Evolutionary conservation across 2,113 vertebrate genomes (phyloP).

Genomic region (Blennius ocellaris): DNA sequence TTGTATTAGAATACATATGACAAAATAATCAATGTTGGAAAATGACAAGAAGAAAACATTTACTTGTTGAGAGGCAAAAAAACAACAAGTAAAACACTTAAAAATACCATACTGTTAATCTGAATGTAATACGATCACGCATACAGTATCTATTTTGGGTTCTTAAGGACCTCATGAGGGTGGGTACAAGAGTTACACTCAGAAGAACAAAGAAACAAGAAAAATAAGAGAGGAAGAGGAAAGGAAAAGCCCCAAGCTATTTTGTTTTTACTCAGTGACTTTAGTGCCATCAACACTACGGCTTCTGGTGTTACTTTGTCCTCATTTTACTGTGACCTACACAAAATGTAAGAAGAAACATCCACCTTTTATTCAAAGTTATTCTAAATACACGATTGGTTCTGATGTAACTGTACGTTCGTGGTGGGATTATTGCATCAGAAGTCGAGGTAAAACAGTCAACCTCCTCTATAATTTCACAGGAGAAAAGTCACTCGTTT

Average conservation of each 20-base stretch:
- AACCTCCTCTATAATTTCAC: too few relatives aligned
- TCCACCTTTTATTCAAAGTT: too few relatives aligned
- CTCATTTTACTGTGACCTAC: not conserved
- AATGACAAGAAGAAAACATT: too few relatives aligned
- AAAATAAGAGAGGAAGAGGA: not conserved
- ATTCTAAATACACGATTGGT: too few relatives aligned
- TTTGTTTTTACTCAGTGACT: not conserved
- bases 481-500: too few relatives aligned
- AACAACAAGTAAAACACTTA: not conserved
- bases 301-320: not conserved
- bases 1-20: too few relatives aligned
- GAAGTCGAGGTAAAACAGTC: too few relatives aligned
- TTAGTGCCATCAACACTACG: not conserved
- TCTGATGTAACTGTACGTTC: too few relatives aligned
- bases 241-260: conserved; percentile 15
- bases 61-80: not conserved
- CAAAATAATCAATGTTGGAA: too few relatives aligned
- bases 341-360: not conserved
- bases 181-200: not conserved
- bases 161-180: not conserved
- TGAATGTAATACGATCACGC: not conserved
- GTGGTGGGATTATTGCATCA: too few relatives aligned
- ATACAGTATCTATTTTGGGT: not conserved
- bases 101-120: not conserved
- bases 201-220: not conserved